These are phyloP conservation scores for Chaetura pelagica DNA, from an alignment of 2,113 vertebrate genomes.

Conservation along the genomic window DNA sequence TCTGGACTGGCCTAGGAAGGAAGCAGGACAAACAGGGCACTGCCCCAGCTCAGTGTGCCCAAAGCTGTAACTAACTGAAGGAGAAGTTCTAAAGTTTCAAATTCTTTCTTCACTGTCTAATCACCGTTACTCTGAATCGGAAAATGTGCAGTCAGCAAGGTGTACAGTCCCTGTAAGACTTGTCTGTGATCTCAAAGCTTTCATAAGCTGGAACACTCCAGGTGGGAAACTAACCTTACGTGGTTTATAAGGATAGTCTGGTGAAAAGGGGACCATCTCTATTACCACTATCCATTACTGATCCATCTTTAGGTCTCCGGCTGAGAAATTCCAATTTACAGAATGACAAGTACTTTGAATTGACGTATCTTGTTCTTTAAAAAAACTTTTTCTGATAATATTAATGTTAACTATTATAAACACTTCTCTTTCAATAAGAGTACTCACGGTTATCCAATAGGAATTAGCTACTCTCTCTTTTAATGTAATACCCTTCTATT, in stretches of 20 bases:
- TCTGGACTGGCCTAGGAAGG: neutral
- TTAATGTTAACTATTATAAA: neutral
- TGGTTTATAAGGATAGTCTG: too few relatives aligned
- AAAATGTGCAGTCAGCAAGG: neutral
- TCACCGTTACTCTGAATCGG: neutral
- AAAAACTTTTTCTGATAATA: neutral
- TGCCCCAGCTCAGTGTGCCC: fast-evolving
- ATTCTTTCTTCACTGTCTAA: neutral
- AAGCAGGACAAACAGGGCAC: neutral
- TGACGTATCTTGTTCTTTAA: neutral
- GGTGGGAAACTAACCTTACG: neutral
- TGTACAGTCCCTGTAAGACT: neutral
- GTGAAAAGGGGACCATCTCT: neutral
- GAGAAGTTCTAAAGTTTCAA: neutral
- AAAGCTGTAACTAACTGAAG: neutral
- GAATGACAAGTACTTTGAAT: neutral
- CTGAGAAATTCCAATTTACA: neutral
- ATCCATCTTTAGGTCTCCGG: neutral
- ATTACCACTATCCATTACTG: neutral
- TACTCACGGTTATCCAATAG: neutral
- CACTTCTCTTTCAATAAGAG: neutral
- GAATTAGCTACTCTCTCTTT: neutral
- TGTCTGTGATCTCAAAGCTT: neutral
- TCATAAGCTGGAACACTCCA: neutral
- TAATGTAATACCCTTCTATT: neutral